Percentiles rank a stretch among this genome's conserved stretches.
phyloP scores from a whole-genome alignment of 2,888 invertebrate species.

The Ichneumoninae sp. region DNA sequence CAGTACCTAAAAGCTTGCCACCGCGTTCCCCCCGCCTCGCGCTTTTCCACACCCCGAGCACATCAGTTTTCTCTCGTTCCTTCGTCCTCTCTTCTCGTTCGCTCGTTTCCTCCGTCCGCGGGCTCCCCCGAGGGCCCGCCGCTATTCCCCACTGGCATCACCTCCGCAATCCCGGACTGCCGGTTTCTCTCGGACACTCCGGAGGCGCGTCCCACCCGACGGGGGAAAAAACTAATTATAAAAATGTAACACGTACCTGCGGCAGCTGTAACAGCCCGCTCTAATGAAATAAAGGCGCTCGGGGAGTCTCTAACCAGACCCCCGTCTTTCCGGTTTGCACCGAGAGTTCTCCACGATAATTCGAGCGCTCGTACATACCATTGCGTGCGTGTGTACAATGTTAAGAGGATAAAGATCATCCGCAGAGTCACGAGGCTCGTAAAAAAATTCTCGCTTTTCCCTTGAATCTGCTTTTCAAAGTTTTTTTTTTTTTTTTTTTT shows the following conservation, averaged over 20 bases:
- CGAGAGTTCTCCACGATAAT: constrained; percentile 55
- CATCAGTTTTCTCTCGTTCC: constrained; percentile 56
- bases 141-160: constrained; percentile 55
- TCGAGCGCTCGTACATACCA: constrained; percentile 30
- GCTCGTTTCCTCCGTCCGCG: constrained; percentile 36
- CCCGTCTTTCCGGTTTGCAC: constrained; percentile 32
- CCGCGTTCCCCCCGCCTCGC: background rate
- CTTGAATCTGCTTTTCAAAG: background rate
- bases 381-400: background rate
- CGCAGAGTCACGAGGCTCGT: background rate
- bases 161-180: constrained; percentile 66
- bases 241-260: constrained; percentile 76
- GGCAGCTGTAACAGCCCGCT: constrained; percentile 59
- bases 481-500: background rate
- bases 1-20: constrained; percentile 5
- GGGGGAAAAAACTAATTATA: constrained; percentile 77
- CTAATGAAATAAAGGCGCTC: constrained; percentile 72
- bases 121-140: constrained; percentile 30
- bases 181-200: constrained; percentile 41
- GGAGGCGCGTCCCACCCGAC: constrained; percentile 34
- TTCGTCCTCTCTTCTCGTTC: constrained; percentile 21
- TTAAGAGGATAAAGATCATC: constrained; percentile 11
- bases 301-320: constrained; percentile 36
- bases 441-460: background rate
- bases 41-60: constrained; percentile 31